These are phyloP conservation scores for Xiphophorus birchmanni DNA, from an alignment of 2,797 vertebrate genomes.

Conservation along the genomic window DNA sequence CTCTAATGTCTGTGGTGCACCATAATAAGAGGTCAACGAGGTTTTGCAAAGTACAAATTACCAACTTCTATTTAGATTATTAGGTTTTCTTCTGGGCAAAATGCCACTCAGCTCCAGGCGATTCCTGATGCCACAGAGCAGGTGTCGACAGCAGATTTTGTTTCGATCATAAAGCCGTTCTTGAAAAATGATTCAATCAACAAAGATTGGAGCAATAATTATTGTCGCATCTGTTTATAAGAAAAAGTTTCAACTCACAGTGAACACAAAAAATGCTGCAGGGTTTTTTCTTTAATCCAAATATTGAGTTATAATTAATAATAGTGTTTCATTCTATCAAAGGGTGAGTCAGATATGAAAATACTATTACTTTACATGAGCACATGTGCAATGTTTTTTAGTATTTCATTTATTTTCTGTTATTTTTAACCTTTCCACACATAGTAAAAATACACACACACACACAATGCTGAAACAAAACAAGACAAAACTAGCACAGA, in stretches of 20 bases:
- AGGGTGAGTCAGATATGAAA: not conserved
- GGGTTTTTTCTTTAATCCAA: not conserved
- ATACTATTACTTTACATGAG: not conserved
- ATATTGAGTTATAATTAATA: not conserved
- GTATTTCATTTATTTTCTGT: too few relatives aligned
- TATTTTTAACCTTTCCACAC: too few relatives aligned
- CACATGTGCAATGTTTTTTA: not conserved
- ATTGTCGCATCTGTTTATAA: not conserved
- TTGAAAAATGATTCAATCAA: conserved; percentile 37
- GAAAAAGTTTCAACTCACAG: not conserved
- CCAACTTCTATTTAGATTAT: conserved; percentile 58
- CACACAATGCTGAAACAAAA: too few relatives aligned
- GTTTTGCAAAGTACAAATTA: conserved; percentile 61
- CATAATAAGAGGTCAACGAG: conserved; percentile 52
- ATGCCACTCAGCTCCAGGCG: conserved; percentile 44
- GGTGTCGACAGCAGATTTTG: conserved; percentile 55
- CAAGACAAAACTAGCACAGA: too few relatives aligned
- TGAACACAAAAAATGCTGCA: not conserved
- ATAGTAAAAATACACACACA: too few relatives aligned
- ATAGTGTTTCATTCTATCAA: not conserved
- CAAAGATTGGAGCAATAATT: not conserved
- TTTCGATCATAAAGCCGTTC: conserved; percentile 34
- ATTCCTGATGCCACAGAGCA: conserved; percentile 20
- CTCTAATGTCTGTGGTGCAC: conserved; percentile 27
- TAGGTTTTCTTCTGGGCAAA: conserved; percentile 45